A percentile compares a stretch with the other conserved stretches of the same genome.
Evolutionary conservation across 2,113 vertebrate species (phyloP).

Genomic region (Poecile atricapillus): DNA sequence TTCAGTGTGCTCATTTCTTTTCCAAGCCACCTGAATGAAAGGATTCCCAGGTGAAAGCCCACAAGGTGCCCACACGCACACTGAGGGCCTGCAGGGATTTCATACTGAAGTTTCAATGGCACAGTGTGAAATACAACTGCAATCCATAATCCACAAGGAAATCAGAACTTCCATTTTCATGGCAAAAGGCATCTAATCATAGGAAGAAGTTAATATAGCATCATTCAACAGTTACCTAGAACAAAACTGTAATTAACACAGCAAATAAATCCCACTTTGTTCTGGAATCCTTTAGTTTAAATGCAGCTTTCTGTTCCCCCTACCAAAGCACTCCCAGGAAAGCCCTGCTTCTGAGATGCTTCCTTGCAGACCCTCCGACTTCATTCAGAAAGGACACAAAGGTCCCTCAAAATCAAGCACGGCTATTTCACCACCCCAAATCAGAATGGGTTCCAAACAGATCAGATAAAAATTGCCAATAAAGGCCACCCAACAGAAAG

Average conservation of each 20-base stretch:
- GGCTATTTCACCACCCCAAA: neutral
- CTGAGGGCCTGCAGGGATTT: neutral
- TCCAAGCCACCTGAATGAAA: neutral
- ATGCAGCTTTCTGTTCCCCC: neutral
- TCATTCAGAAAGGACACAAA: neutral
- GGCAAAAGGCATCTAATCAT: neutral
- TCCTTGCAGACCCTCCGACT: neutral
- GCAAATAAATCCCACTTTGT: neutral
- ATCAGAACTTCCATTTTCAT: fast-evolving
- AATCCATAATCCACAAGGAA: neutral
- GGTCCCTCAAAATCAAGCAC: neutral
- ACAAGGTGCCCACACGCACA: fast-evolving
- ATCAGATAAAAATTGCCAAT: neutral
- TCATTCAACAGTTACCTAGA: neutral
- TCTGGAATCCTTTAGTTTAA: neutral
- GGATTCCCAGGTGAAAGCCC: neutral
- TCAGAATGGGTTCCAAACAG: neutral
- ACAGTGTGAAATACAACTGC: neutral
- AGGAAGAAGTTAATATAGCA: neutral
- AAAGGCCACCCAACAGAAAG: neutral
- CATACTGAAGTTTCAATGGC: fast-evolving
- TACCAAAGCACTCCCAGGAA: neutral
- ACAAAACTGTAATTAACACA: neutral
- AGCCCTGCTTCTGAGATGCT: neutral
- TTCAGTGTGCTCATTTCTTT: neutral